Conservation (phyloP, 2,888 invertebrate species). For the Fragum whitleyi region DNA sequence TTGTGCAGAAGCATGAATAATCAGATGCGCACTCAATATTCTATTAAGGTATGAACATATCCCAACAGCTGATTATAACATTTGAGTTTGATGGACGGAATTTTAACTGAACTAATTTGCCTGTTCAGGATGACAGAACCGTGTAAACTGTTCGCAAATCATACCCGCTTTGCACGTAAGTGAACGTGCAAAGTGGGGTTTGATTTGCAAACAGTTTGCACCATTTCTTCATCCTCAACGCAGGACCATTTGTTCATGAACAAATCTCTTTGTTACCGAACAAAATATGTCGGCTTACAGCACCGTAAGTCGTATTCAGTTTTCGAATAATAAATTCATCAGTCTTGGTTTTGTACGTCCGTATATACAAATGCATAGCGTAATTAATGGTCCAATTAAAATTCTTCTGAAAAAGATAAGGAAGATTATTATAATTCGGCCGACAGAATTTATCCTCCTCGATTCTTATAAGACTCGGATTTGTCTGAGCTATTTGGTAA, state of each 20-base stretch:
- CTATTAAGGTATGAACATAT: too few relatives aligned
- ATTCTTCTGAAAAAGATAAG: neutral
- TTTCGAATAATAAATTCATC: constrained; percentile 18
- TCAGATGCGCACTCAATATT: too few relatives aligned
- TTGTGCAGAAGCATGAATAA: too few relatives aligned
- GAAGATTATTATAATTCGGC: neutral
- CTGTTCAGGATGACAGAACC: too few relatives aligned
- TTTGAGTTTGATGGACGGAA: too few relatives aligned
- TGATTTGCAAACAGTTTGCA: too few relatives aligned
- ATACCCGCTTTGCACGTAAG: too few relatives aligned
- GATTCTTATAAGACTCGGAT: constrained; percentile 14
- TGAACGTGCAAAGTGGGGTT: too few relatives aligned
- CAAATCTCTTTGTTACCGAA: neutral
- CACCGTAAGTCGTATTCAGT: constrained; percentile 19
- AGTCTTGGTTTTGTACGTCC: constrained; percentile 1
- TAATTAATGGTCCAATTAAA: constrained; percentile 26
- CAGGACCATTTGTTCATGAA: neutral
- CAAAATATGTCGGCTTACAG: constrained; percentile 7
- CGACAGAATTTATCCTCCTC: constrained; percentile 5
- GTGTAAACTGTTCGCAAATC: too few relatives aligned
- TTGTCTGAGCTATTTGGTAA: neutral
- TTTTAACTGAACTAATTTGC: too few relatives aligned
- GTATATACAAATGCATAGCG: constrained; percentile 26
- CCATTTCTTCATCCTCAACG: too few relatives aligned
- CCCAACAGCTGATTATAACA: too few relatives aligned